These are phyloP conservation scores for Trachelus troglodyta DNA, from an alignment of 2,888 invertebrate genomes.

Conservation along the genomic window DNA sequence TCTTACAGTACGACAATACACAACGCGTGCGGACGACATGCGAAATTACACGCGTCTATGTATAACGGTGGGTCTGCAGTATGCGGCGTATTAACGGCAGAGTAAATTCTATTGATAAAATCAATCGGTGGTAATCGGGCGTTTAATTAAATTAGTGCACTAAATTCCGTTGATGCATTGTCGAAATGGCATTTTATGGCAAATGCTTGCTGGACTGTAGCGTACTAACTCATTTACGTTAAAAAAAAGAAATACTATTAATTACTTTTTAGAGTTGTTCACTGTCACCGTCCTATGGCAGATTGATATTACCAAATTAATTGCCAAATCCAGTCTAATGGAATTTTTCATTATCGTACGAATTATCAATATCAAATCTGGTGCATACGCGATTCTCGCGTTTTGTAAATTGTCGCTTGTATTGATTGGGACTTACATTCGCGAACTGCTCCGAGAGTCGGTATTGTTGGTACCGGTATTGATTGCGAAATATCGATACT, in stretches of 20 bases:
- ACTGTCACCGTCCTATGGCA: not conserved
- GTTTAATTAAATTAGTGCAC: slow-evolving; percentile 34
- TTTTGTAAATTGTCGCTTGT: not conserved
- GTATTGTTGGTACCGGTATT: not conserved
- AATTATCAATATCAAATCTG: slow-evolving; percentile 17
- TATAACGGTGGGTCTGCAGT: not conserved
- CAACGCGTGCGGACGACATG: not conserved
- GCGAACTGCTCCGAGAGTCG: not conserved
- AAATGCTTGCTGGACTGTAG: not conserved
- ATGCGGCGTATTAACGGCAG: not conserved
- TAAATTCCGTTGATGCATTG: slow-evolving; percentile 26
- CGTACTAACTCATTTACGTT: not conserved
- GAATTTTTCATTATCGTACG: slow-evolving; percentile 30
- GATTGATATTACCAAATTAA: not conserved
- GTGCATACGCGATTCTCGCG: not conserved
- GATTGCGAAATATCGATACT: not conserved
- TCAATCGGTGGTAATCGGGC: slow-evolving; percentile 26
- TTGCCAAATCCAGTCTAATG: slow-evolving; percentile 12
- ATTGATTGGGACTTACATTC: not conserved
- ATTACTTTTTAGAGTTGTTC: not conserved
- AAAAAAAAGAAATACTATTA: not conserved
- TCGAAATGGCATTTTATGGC: not conserved
- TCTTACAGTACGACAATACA: not conserved
- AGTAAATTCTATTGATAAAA: not conserved
- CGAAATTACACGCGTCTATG: not conserved